A percentile compares a stretch with the other conserved stretches of the same genome.
Conservation (phyloP, 2,888 invertebrate species). For the Thyatira batis region DNA sequence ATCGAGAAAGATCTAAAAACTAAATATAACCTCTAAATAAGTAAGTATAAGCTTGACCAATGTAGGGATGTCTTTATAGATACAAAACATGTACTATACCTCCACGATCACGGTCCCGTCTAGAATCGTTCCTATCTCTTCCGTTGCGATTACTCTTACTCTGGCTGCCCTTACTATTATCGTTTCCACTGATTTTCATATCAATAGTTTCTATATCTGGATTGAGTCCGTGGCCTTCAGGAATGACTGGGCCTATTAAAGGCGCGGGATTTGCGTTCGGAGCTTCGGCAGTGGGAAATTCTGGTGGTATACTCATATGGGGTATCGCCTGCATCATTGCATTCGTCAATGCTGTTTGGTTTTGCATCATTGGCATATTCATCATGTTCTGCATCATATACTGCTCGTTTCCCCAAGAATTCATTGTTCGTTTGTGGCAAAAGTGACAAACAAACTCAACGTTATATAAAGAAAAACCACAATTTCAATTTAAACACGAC, state of each 20-base stretch:
- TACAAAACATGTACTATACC: no score
- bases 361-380: constrained; percentile 25
- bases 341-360: constrained; percentile 8
- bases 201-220: constrained; percentile 4
- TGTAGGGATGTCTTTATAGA: no score
- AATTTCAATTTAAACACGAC: no score
- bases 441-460: no score
- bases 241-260: constrained; percentile 28
- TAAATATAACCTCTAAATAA: no score
- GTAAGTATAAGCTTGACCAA: no score
- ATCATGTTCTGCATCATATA: constrained; percentile 30
- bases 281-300: not conserved
- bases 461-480: no score
- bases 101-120: not conserved
- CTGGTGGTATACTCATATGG: not conserved
- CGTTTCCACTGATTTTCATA: not conserved
- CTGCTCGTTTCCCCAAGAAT: constrained; percentile 28
- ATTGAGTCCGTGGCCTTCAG: constrained; percentile 17
- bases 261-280: constrained; percentile 1
- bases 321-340: not conserved
- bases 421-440: no score
- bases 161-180: not conserved
- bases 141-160: not conserved
- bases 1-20: no score
- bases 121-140: not conserved